phyloP scores from a whole-genome alignment of 2,113 vertebrate species.

The Sphaerodactylus townsendi region DNA sequence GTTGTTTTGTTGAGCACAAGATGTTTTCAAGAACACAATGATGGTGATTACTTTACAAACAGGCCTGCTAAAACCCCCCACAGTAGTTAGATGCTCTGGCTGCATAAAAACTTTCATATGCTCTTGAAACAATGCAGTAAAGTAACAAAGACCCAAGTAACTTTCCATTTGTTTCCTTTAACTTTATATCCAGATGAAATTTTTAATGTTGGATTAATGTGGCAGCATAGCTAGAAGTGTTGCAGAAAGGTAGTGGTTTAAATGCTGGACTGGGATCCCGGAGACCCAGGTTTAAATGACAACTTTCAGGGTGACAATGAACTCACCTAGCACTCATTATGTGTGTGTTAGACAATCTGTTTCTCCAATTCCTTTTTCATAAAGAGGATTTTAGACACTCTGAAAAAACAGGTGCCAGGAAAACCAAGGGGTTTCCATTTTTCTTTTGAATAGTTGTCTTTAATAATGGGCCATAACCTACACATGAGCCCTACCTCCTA shows the following conservation, averaged over 20 bases:
- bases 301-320: too few species aligned
- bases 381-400: too few species aligned
- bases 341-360: too few species aligned
- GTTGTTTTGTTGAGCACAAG: conserved; percentile 22
- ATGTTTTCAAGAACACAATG: conserved; percentile 43
- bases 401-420: too few species aligned
- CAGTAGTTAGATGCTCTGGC: neutral
- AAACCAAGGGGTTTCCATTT: too few species aligned
- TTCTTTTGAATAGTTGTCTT: too few species aligned
- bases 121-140: neutral
- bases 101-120: neutral
- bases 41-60: conserved; percentile 33
- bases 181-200: neutral
- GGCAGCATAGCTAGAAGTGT: neutral
- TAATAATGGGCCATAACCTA: too few species aligned
- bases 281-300: too few species aligned
- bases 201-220: neutral
- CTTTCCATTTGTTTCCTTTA: neutral
- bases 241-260: neutral
- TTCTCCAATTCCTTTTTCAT: too few species aligned
- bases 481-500: too few species aligned
- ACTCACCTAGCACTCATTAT: too few species aligned
- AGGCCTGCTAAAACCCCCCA: conserved; percentile 9
- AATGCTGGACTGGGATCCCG: too few species aligned
- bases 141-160: neutral